A percentile compares a stretch with the other conserved stretches of the same genome.
These are phyloP conservation scores for Cathartes aura DNA, from an alignment of 2,113 vertebrate species.

Conservation along the genomic window DNA sequence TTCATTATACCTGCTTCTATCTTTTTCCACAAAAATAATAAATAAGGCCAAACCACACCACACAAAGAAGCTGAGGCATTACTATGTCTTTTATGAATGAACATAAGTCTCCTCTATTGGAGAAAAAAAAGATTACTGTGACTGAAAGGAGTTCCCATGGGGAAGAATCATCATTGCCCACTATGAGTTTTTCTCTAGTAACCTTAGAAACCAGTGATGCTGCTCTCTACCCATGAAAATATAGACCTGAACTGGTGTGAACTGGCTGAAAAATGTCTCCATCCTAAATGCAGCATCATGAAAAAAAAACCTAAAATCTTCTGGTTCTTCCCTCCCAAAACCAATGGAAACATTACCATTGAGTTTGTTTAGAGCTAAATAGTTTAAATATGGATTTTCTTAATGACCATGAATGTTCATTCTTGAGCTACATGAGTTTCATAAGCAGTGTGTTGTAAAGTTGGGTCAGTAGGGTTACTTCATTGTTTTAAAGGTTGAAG, in stretches of 20 bases:
- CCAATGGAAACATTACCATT: fast-evolving
- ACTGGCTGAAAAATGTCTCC: neutral
- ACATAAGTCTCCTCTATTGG: neutral
- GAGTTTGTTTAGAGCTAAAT: neutral
- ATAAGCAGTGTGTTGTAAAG: neutral
- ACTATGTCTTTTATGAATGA: neutral
- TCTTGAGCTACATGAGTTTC: neutral
- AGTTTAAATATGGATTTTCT: neutral
- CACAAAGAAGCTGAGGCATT: neutral
- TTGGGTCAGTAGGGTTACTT: neutral
- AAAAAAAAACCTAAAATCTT: neutral
- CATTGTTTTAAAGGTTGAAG: neutral
- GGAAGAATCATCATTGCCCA: neutral
- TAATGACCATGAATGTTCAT: neutral
- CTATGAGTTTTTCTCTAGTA: neutral
- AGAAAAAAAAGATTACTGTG: neutral
- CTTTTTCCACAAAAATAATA: neutral
- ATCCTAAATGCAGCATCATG: neutral
- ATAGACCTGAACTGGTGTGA: neutral
- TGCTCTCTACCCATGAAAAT: neutral
- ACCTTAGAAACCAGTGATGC: neutral
- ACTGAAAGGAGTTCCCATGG: neutral
- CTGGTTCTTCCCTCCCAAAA: neutral
- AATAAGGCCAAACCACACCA: neutral
- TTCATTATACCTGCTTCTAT: neutral